Evolutionary conservation across 2,113 vertebrate species (phyloP).

Genomic region (Pterocles orientalis): DNA sequence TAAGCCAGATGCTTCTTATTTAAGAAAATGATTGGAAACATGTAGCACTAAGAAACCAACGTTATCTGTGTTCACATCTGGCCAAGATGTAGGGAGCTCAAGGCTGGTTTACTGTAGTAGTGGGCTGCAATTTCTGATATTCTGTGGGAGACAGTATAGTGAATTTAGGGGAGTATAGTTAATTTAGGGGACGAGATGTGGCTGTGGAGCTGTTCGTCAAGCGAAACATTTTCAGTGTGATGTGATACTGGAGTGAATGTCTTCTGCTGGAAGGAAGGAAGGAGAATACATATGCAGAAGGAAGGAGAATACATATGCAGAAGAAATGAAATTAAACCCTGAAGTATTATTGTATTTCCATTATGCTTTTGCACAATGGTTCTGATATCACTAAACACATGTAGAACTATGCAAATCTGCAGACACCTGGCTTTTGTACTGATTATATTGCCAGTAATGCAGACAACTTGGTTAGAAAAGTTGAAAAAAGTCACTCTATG

Average conservation of each 20-base stretch:
- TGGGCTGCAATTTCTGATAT: background rate
- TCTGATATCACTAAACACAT: background rate
- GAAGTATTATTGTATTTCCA: background rate
- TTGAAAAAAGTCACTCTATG: background rate
- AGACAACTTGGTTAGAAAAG: background rate
- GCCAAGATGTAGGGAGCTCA: background rate
- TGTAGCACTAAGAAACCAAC: background rate
- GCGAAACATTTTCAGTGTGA: background rate
- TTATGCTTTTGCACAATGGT: background rate
- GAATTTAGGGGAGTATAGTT: background rate
- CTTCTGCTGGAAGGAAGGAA: background rate
- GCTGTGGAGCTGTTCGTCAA: background rate
- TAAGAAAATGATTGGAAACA: conserved; percentile 13
- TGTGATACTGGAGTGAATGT: background rate
- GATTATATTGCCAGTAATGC: background rate
- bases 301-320: background rate
- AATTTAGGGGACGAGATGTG: background rate
- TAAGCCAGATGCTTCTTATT: conserved; percentile 38
- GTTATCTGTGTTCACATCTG: background rate
- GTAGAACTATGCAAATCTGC: background rate
- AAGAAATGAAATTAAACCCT: background rate
- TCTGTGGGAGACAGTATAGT: background rate
- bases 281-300: background rate
- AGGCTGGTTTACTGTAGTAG: background rate
- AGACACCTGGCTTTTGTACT: background rate